Conservation (phyloP, 2,888 invertebrate species). For the Globia sparganii region DNA sequence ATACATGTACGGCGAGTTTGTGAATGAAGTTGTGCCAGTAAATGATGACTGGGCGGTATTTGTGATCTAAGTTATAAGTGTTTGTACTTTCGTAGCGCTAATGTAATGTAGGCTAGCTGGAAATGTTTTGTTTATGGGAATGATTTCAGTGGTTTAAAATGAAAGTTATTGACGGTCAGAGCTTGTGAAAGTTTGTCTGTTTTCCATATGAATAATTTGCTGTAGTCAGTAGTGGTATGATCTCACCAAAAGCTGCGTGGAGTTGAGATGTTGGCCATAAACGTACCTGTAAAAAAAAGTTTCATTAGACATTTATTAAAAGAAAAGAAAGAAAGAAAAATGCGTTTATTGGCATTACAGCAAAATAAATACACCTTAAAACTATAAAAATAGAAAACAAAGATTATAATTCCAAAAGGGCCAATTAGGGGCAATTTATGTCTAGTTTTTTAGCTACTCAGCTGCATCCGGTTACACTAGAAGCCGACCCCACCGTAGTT, state of each 20-base stretch:
- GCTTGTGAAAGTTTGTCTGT: neutral
- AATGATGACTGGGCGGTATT: conserved; percentile 27
- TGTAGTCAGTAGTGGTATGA: neutral
- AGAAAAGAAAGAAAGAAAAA: too few species aligned
- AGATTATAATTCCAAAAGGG: too few species aligned
- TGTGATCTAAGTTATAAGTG: conserved; percentile 4
- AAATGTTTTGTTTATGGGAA: neutral
- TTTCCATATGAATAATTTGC: neutral
- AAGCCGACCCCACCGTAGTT: too few species aligned
- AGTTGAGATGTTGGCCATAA: neutral
- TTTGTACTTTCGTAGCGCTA: neutral
- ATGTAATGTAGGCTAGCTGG: neutral
- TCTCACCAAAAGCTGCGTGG: conserved; percentile 37
- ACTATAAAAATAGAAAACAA: too few species aligned
- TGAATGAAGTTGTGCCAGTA: conserved; percentile 48
- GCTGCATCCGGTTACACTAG: too few species aligned
- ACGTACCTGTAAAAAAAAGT: conserved; percentile 53
- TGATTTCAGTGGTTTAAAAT: neutral
- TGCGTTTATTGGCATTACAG: too few species aligned
- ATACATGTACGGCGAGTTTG: conserved; percentile 15
- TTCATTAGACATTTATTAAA: conserved; percentile 21
- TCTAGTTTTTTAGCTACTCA: neutral
- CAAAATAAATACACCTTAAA: too few species aligned
- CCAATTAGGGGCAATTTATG: too few species aligned
- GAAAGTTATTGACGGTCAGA: neutral